Conservation (phyloP, 2,888 invertebrate species). For the Meteorus cinctellus region DNA sequence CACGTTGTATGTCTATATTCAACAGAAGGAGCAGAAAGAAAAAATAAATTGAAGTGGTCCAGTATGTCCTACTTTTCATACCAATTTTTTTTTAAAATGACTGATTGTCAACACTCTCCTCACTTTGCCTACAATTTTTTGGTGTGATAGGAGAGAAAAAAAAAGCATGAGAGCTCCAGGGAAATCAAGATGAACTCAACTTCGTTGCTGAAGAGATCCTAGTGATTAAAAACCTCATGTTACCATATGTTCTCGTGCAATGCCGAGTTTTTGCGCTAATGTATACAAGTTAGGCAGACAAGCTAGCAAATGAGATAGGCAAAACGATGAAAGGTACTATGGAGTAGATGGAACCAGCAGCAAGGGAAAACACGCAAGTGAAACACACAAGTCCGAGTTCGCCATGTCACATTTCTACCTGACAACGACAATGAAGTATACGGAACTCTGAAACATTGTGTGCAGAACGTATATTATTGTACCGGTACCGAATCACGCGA, state of each 20-base stretch:
- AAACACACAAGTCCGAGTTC: not conserved
- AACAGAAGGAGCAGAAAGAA: not conserved
- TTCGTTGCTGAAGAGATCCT: conserved; percentile 10
- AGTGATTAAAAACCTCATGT: conserved; percentile 30
- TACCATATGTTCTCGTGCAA: not conserved
- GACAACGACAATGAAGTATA: conserved; percentile 36
- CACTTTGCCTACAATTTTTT: conserved; percentile 16
- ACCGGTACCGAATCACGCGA: conserved; percentile 36
- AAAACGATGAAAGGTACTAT: not conserved
- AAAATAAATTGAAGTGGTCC: not conserved
- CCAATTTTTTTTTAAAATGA: not conserved
- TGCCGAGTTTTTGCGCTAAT: not conserved
- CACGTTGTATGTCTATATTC: not conserved
- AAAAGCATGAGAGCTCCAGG: conserved; percentile 14
- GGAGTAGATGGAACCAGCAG: not conserved
- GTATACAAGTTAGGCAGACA: conserved; percentile 20
- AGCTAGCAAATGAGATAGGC: conserved; percentile 1
- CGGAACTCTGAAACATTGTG: conserved; percentile 18
- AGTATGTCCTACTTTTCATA: not conserved
- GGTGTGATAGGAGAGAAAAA: conserved; percentile 11
- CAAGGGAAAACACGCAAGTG: conserved; percentile 22
- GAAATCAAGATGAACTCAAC: conserved; percentile 21
- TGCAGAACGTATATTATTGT: not conserved
- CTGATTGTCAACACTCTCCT: not conserved
- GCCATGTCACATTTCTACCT: conserved; percentile 15